phyloP scores from a whole-genome alignment of 2,113 vertebrate genomes.

The Apodemus sylvaticus region DNA sequence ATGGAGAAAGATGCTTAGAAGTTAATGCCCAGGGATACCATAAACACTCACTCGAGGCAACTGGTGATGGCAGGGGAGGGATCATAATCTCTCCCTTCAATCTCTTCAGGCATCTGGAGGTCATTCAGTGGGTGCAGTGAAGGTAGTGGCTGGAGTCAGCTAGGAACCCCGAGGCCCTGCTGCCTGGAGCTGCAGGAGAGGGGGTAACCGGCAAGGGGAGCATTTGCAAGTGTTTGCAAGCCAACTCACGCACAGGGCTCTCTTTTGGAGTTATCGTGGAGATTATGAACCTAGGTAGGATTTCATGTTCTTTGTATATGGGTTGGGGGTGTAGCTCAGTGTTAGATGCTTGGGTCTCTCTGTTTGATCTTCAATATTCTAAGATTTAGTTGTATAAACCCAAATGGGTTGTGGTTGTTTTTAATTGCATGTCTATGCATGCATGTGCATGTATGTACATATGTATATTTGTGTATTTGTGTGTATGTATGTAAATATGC shows the following conservation, averaged over 20 bases:
- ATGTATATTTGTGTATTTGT: not conserved
- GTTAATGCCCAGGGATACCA: not conserved
- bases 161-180: rapidly evolving
- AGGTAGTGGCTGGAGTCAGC: not conserved
- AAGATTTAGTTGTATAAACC: not conserved
- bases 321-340: not conserved
- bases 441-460: not conserved
- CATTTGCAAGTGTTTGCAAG: not conserved
- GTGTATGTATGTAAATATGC: not conserved
- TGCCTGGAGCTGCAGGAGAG: not conserved
- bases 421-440: not conserved
- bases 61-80: not conserved
- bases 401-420: not conserved
- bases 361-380: not conserved
- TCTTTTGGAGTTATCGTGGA: not conserved
- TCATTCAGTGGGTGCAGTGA: rapidly evolving
- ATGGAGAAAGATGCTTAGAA: not conserved
- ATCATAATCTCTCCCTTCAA: not conserved
- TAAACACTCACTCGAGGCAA: not conserved
- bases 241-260: not conserved
- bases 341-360: not conserved
- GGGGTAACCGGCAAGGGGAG: rapidly evolving
- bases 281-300: not conserved
- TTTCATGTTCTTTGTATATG: not conserved
- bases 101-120: not conserved